These are phyloP conservation scores for Aphelenchoides fujianensis DNA, from an alignment of 1,140 invertebrate species.

Conservation along the genomic window DNA sequence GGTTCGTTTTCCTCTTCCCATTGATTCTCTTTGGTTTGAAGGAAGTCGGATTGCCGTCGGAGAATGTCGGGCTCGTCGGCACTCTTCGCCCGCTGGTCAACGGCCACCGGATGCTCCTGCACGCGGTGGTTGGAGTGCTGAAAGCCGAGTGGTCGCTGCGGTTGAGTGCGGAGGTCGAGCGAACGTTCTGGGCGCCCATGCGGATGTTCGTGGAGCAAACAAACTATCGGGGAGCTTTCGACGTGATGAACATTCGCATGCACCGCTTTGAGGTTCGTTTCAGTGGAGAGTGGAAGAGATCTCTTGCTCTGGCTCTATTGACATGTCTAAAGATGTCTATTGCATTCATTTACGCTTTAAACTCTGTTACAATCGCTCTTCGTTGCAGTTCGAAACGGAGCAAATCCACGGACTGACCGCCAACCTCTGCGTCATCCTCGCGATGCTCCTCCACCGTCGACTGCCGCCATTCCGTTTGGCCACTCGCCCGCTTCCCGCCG, in stretches of 20 bases:
- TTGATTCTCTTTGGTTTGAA: too few species aligned
- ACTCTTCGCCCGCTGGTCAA: neutral
- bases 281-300: neutral
- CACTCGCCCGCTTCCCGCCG: neutral
- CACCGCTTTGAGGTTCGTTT: neutral
- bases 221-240: neutral
- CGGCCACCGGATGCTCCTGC: neutral
- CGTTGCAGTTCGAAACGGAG: neutral
- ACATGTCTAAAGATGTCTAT: too few species aligned
- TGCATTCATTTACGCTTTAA: too few species aligned
- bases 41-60: neutral
- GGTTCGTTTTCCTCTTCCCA: neutral
- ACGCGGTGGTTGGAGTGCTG: neutral
- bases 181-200: neutral
- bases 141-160: neutral
- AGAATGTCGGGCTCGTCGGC: neutral
- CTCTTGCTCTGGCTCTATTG: too few species aligned
- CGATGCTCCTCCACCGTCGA: constrained; percentile 7
- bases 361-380: too few species aligned
- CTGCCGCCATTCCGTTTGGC: neutral
- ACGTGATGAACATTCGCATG: neutral
- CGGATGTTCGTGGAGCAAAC: neutral
- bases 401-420: neutral
- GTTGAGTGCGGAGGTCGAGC: neutral
- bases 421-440: neutral